phyloP scores from a whole-genome alignment of 2,113 vertebrate species.

The Siniperca knerii region DNA sequence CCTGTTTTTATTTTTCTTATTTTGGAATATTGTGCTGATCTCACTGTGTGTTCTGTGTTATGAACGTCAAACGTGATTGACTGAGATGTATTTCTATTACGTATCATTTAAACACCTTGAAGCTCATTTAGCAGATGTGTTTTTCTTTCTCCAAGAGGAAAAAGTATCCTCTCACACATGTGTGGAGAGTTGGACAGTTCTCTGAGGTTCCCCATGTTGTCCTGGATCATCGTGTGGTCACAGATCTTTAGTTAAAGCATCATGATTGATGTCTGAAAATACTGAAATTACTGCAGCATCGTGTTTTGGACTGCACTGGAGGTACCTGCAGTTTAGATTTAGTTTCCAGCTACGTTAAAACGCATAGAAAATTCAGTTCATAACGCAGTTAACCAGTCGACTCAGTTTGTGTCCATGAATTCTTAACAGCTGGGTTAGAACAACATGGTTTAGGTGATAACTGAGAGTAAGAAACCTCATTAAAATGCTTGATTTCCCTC shows the following conservation, averaged over 20 bases:
- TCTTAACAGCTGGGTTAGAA: neutral
- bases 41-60: neutral
- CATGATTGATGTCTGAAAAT: neutral
- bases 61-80: too few relatives aligned
- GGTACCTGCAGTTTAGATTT: neutral
- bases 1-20: neutral
- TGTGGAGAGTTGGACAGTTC: too few relatives aligned
- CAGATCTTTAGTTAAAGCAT: neutral
- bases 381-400: neutral
- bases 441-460: too few relatives aligned
- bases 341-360: neutral
- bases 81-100: constrained; percentile 1
- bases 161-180: neutral
- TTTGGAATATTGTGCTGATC: neutral
- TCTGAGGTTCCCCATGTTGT: neutral
- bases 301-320: neutral
- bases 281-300: neutral
- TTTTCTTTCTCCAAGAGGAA: neutral
- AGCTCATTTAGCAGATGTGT: neutral
- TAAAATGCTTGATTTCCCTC: neutral
- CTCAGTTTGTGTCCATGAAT: neutral
- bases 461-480: too few relatives aligned
- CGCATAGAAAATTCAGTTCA: neutral
- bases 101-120: constrained; percentile 8
- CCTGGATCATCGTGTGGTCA: neutral